Evolutionary conservation across 2,113 vertebrate species (phyloP), one percentile per base, ranked within the genome.

Genomic region (Macquaria australasica): DNA sequence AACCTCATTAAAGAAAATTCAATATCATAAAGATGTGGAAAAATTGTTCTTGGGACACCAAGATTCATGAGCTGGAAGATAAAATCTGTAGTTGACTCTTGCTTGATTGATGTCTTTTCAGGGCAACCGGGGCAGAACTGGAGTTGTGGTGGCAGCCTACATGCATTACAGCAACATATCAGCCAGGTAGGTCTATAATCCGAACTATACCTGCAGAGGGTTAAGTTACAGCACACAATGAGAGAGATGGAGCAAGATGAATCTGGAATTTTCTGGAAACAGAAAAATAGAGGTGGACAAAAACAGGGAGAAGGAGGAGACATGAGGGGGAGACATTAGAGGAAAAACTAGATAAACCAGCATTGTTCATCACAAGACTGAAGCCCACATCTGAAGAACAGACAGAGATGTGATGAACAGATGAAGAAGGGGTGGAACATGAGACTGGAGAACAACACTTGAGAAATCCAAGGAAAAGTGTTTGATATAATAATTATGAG

Each of bases 121-220:
- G 98, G 98, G 98, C 58, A 99, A 98, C 87, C 96, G 97, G 4
- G 98, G 98, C 83, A 95, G 98, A 73, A 98, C 97, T 0, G 98
- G 98, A 1, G 98, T 99, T 73, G 98, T 99, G 37, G 97, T 98
- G 20, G 98, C 98, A 0, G 98, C 98, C 5, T 99, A 99, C 90
- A 98, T 99, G 98, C 97, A 99, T 91, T 99, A 99, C 95, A 99
- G 98, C 95, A 99, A 99, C 94, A 99, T 99, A 92, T 99, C 98
- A 1, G 98, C 98, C 90, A 99, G 98, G 98, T 99, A 70, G 28
- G 87, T 50, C 39, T 25, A 0, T 12, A 23, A 41, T 37, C 58
- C 11, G 1, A 18, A 51, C 14, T 50, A 1, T 15, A 60, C 48
- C 75, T 50, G 51, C 45, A 71, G 11, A 63, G 41, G 18, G 23